A percentile compares a stretch with the other conserved stretches of the same genome.
phyloP scores from a whole-genome alignment of 2,113 vertebrate species.

The Calypte anna region DNA sequence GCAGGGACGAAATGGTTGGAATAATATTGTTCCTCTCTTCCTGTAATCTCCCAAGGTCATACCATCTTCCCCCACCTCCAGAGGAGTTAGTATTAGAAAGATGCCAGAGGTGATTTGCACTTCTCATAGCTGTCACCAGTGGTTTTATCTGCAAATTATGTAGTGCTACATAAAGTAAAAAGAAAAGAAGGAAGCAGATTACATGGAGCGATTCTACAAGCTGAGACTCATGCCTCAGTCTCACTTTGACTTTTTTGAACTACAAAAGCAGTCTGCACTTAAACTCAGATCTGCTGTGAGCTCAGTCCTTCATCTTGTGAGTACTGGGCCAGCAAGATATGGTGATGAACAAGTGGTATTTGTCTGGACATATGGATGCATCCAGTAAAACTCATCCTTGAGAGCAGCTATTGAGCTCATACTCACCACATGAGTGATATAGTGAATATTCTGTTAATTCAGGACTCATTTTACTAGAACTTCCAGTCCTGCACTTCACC shows the following conservation, averaged over 20 bases:
- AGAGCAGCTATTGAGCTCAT: background rate
- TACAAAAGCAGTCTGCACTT: background rate
- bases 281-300: background rate
- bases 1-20: background rate
- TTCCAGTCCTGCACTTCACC: background rate
- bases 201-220: background rate
- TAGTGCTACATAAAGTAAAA: background rate
- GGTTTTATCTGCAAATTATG: background rate
- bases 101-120: background rate
- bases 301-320: background rate
- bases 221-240: background rate
- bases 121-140: background rate
- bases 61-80: background rate
- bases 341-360: background rate
- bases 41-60: background rate
- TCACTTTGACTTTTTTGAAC: background rate
- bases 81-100: background rate
- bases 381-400: background rate
- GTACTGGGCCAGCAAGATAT: background rate
- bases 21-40: background rate
- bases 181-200: background rate
- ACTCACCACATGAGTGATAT: background rate
- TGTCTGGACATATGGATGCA: background rate
- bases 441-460: background rate
- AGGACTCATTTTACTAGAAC: background rate